Percentiles rank a stretch among this genome's conserved stretches.
Evolutionary conservation across 2,113 vertebrate genomes (phyloP).

Genomic region (Solea solea): DNA sequence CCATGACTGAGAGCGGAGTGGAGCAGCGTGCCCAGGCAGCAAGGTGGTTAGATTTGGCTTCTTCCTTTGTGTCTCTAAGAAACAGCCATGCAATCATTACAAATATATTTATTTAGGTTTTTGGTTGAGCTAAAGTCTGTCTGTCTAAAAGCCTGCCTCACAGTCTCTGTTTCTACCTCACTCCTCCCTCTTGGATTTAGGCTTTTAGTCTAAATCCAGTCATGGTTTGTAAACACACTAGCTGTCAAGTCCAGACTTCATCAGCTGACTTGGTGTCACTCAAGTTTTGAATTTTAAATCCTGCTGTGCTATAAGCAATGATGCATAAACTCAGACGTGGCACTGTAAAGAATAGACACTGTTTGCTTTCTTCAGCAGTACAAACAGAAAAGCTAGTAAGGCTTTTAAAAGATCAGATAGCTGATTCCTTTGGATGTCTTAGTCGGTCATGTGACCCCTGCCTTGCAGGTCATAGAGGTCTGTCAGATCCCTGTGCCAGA

Average conservation of each 20-base stretch:
- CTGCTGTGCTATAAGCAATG: background rate
- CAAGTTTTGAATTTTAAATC: constrained; percentile 7
- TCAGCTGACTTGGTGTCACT: constrained; percentile 4
- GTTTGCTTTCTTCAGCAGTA: background rate
- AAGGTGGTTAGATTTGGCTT: constrained; percentile 36
- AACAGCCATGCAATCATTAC: constrained; percentile 33
- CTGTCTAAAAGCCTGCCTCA: constrained; percentile 19
- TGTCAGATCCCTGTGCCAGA: background rate
- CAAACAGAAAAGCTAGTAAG: background rate
- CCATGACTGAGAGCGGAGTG: constrained; percentile 19
- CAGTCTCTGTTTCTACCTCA: background rate
- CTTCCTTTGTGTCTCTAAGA: constrained; percentile 30
- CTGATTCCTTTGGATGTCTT: background rate
- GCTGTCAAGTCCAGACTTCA: background rate
- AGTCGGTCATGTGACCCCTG: background rate
- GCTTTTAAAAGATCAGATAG: background rate
- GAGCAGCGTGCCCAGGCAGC: constrained; percentile 8
- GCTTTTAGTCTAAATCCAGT: constrained; percentile 16
- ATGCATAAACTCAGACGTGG: background rate
- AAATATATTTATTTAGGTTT: constrained; percentile 21
- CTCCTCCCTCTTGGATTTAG: constrained; percentile 19
- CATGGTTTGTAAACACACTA: background rate
- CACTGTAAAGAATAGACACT: background rate
- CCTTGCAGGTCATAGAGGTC: background rate
- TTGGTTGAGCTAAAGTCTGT: constrained; percentile 17